Conservation (phyloP, 2,797 vertebrate genomes). For the Fistularia commersonii region DNA sequence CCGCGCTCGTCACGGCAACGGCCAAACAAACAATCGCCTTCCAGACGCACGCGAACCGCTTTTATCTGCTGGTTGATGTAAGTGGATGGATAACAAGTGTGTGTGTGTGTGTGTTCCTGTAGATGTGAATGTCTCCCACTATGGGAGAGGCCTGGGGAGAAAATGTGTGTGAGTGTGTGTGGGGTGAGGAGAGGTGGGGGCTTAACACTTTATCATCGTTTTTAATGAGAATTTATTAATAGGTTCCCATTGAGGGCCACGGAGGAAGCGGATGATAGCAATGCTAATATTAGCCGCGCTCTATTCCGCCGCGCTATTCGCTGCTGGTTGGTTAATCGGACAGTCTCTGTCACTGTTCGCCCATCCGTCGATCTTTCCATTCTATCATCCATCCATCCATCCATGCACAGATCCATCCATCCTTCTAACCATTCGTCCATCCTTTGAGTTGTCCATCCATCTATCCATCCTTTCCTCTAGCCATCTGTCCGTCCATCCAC, state of each 20-base stretch:
- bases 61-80: neutral
- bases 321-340: neutral
- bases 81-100: no score
- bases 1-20: slow-evolving; percentile 25
- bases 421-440: no score
- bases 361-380: neutral
- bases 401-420: no score
- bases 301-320: slow-evolving; percentile 6
- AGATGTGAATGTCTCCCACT: no score
- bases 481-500: no score
- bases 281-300: slow-evolving; percentile 46
- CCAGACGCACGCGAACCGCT: neutral
- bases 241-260: slow-evolving; percentile 42
- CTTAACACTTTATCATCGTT: slow-evolving; percentile 38
- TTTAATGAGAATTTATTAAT: slow-evolving; percentile 69
- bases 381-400: no score
- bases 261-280: slow-evolving; percentile 30
- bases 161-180: slow-evolving; percentile 2
- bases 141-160: slow-evolving; percentile 38
- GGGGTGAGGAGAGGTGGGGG: slow-evolving; percentile 8
- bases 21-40: slow-evolving; percentile 23
- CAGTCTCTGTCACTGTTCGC: slow-evolving; percentile 5
- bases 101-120: no score
- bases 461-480: no score
- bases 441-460: no score